Conservation (phyloP, 1,140 invertebrate species). For the Protaetia brevitarsis region DNA sequence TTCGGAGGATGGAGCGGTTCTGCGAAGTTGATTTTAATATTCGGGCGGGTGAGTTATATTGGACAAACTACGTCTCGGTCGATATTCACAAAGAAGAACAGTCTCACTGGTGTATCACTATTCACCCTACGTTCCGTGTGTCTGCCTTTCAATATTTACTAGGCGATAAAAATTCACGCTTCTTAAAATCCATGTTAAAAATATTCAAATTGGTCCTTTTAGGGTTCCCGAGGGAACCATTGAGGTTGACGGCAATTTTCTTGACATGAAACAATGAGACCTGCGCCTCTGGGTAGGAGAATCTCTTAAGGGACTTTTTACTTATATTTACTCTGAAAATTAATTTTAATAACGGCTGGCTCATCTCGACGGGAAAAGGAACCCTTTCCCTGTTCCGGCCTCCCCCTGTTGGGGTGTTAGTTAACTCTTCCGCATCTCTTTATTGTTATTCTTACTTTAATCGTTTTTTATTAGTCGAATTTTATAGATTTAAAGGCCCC, state of each 20-base stretch:
- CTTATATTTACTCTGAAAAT: constrained; percentile 40
- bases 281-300: constrained; percentile 29
- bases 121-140: constrained; percentile 24
- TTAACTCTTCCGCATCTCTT: too few relatives aligned
- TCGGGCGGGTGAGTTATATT: background rate
- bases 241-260: constrained; percentile 54
- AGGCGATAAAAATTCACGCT: constrained; percentile 51
- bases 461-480: too few relatives aligned
- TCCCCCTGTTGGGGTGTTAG: too few relatives aligned
- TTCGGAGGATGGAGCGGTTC: too few relatives aligned
- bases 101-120: constrained; percentile 20
- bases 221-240: constrained; percentile 47
- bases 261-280: constrained; percentile 49
- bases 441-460: too few relatives aligned
- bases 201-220: constrained; percentile 53
- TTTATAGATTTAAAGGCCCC: too few relatives aligned
- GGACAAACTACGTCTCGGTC: background rate
- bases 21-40: too few relatives aligned
- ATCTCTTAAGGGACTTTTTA: constrained; percentile 42
- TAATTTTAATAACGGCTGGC: constrained; percentile 33
- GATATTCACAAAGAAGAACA: background rate
- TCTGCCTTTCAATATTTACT: constrained; percentile 44
- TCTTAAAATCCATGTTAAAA: constrained; percentile 53
- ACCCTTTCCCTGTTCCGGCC: too few relatives aligned
- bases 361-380: background rate